Percentiles rank a stretch among this genome's conserved stretches.
Evolutionary conservation across 2,797 vertebrate species (phyloP).

Genomic region (Microctenopoma steveboyesi): DNA sequence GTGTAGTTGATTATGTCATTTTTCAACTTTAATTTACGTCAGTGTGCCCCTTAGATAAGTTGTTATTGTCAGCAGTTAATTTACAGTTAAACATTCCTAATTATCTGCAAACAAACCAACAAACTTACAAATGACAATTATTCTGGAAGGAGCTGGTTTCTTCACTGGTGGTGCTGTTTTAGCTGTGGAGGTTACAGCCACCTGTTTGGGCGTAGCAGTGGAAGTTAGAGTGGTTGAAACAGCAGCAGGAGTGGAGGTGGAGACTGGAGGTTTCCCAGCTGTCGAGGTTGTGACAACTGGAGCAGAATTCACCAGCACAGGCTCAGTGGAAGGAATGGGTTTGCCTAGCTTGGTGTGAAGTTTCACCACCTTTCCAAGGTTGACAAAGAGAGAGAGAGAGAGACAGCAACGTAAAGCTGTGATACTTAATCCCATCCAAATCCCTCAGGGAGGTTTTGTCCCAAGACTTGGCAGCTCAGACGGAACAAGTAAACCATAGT

Average conservation of each 20-base stretch:
- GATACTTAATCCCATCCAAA: slow-evolving; percentile 46
- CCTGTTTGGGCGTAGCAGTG: slow-evolving; percentile 51
- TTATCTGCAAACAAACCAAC: neutral
- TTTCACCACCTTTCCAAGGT: slow-evolving; percentile 85
- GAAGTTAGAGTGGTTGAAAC: slow-evolving; percentile 46
- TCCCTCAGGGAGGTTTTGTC: slow-evolving; percentile 35
- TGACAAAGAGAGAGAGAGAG: slow-evolving; percentile 39
- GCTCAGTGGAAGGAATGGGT: slow-evolving; percentile 86
- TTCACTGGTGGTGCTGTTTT: slow-evolving; percentile 58
- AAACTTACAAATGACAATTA: slow-evolving; percentile 76
- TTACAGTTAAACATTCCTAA: neutral
- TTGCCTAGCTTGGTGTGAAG: slow-evolving; percentile 89
- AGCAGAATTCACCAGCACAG: slow-evolving; percentile 79
- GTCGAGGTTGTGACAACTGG: slow-evolving; percentile 70
- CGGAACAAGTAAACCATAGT: slow-evolving; percentile 21
- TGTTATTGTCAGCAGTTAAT: no score
- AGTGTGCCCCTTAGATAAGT: neutral
- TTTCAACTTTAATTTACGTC: neutral
- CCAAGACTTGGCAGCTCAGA: slow-evolving; percentile 39
- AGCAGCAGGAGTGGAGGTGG: slow-evolving; percentile 30
- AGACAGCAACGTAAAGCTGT: slow-evolving; percentile 34
- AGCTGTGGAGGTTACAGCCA: slow-evolving; percentile 20
- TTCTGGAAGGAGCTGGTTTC: slow-evolving; percentile 74
- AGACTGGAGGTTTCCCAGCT: slow-evolving; percentile 65
- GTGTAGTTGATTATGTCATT: neutral